Percentiles rank a stretch among this genome's conserved stretches.
phyloP scores from a whole-genome alignment of 2,888 invertebrate species.

The Oscheius onirici region DNA sequence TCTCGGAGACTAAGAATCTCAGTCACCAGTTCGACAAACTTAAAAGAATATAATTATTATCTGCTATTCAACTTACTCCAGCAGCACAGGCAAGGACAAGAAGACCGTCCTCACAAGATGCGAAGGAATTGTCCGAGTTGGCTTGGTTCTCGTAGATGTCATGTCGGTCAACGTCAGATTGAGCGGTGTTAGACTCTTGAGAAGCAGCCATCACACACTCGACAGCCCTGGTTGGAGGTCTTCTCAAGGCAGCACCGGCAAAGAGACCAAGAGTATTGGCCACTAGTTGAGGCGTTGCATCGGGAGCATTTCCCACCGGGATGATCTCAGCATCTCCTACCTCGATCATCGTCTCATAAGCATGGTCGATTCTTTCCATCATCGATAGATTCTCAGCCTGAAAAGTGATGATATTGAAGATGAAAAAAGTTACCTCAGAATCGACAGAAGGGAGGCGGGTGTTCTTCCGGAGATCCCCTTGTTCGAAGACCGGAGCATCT shows the following conservation, averaged over 20 bases:
- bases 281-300: constrained; percentile 20
- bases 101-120: constrained; percentile 85
- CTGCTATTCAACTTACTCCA: constrained; percentile 78
- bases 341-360: constrained; percentile 31
- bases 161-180: constrained; percentile 34
- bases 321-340: constrained; percentile 12
- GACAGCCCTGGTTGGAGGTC: constrained; percentile 52
- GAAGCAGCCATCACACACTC: constrained; percentile 56
- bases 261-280: constrained; percentile 32
- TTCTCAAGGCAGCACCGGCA: constrained; percentile 33
- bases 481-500: constrained; percentile 1
- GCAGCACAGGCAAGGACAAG: constrained; percentile 95
- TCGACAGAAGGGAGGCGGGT: constrained; percentile 10
- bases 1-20: constrained; percentile 26
- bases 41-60: constrained; percentile 11
- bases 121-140: constrained; percentile 5
- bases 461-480: not conserved
- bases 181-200: constrained; percentile 45
- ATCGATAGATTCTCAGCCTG: constrained; percentile 27
- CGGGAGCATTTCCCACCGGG: constrained; percentile 3
- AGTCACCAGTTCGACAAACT: constrained; percentile 29
- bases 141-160: constrained; percentile 35
- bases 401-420: not conserved
- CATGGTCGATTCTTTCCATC: constrained; percentile 34
- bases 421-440: constrained; percentile 11